These are phyloP conservation scores for Drosophila aff. DNA, from an alignment of 1,140 invertebrate species.

Conservation along the genomic window DNA sequence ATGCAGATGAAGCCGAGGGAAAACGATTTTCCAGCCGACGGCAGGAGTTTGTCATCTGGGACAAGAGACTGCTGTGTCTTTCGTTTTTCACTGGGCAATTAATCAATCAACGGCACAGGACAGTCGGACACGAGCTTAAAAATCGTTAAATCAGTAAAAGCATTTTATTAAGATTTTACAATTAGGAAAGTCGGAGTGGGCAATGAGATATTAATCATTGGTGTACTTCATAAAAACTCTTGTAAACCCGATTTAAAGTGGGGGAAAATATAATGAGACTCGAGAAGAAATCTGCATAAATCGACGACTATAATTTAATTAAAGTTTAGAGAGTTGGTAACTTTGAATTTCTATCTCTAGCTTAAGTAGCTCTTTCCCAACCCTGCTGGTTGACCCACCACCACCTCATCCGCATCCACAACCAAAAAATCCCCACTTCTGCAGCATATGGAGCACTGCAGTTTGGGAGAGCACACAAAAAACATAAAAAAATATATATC, in stretches of 20 bases:
- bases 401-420: neutral
- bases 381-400: slow-evolving; percentile 7
- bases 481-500: slow-evolving; percentile 49
- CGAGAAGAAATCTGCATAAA: neutral
- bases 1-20: slow-evolving; percentile 46
- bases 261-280: neutral
- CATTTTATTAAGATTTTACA: slow-evolving; percentile 45
- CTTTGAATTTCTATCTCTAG: too few relatives aligned
- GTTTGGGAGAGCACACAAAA: slow-evolving; percentile 8
- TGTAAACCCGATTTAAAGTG: neutral
- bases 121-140: slow-evolving; percentile 3
- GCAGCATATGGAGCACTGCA: slow-evolving; percentile 45
- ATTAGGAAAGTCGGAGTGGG: slow-evolving; percentile 20
- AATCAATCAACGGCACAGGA: slow-evolving; percentile 35
- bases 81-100: slow-evolving; percentile 43
- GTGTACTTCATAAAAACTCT: neutral
- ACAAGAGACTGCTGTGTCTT: slow-evolving; percentile 36
- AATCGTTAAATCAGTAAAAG: slow-evolving; percentile 7
- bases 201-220: slow-evolving; percentile 8
- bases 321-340: too few relatives aligned
- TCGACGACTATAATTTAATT: too few relatives aligned
- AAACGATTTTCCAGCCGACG: slow-evolving; percentile 37
- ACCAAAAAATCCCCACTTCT: neutral
- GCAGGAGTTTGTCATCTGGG: slow-evolving; percentile 53
- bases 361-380: slow-evolving; percentile 18